phyloP scores from a whole-genome alignment of 2,888 invertebrate genomes.

The Microctonus hyperodae region DNA sequence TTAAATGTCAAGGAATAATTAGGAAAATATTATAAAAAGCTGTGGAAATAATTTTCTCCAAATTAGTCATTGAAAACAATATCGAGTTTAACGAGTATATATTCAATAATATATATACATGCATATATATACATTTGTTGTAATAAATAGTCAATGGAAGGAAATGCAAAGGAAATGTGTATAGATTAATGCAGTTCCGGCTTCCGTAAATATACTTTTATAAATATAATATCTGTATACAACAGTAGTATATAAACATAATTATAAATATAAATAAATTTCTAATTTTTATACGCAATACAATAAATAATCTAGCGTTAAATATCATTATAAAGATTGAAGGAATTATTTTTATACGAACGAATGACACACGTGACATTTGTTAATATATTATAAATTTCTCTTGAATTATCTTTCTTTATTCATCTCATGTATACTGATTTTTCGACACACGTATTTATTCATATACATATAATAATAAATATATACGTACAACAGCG shows the following conservation, averaged over 20 bases:
- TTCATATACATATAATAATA: background rate
- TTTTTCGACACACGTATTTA: too few species aligned
- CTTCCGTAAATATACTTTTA: background rate
- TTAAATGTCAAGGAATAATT: too few species aligned
- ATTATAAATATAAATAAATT: too few species aligned
- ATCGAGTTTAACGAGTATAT: conserved; percentile 13
- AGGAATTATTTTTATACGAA: background rate
- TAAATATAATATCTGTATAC: background rate
- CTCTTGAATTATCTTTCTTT: background rate
- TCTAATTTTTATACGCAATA: too few species aligned
- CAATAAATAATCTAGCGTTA: too few species aligned
- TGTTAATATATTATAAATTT: background rate
- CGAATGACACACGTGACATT: background rate
- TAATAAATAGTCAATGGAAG: background rate
- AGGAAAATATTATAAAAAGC: background rate
- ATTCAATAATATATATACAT: background rate
- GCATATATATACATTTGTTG: too few species aligned
- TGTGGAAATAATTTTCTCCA: conserved; percentile 9
- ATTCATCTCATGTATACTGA: too few species aligned
- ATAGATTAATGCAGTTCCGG: background rate
- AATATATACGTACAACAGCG: too few species aligned
- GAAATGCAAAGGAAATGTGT: conserved; percentile 3
- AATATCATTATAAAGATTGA: too few species aligned
- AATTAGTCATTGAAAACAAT: conserved; percentile 1
- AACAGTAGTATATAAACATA: too few species aligned